A percentile compares a stretch with the other conserved stretches of the same genome.
Evolutionary conservation across 2,113 vertebrate genomes (phyloP).

Genomic region (Gymnogyps californianus): DNA sequence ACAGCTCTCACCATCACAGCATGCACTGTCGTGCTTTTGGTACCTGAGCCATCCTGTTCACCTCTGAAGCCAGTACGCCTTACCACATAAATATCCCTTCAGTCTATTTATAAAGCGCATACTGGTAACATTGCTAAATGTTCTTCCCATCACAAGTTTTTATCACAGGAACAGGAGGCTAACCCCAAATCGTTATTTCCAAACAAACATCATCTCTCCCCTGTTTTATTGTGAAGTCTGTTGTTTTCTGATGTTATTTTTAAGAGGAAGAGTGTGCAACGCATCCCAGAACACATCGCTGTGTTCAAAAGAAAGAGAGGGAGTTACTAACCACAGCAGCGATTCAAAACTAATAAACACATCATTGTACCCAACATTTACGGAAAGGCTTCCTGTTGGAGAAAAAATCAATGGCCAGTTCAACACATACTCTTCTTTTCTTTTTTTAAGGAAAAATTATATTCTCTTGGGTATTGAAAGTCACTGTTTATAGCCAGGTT

Average conservation of each 20-base stretch:
- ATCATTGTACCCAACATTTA: not conserved
- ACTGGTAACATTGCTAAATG: not conserved
- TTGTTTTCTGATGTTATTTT: not conserved
- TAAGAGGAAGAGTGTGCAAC: not conserved
- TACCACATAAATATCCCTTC: not conserved
- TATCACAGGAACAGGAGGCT: not conserved
- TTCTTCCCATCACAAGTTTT: not conserved
- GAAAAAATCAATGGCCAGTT: not conserved
- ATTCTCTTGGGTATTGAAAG: not conserved
- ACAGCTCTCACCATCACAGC: not conserved
- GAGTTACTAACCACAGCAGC: not conserved
- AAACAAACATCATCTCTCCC: not conserved
- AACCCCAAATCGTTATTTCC: not conserved
- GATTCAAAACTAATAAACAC: slow-evolving; percentile 36
- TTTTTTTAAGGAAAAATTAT: not conserved
- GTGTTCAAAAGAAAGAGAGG: not conserved
- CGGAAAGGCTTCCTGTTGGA: not conserved
- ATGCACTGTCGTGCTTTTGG: not conserved
- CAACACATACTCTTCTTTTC: not conserved
- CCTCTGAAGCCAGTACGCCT: not conserved
- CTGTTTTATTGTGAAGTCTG: not conserved
- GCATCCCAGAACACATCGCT: not conserved
- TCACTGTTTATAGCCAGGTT: not conserved
- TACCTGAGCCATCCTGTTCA: not conserved
- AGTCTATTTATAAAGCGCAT: not conserved